phyloP scores from a whole-genome alignment of 2,113 vertebrate genomes.

The Charadrius vociferus region DNA sequence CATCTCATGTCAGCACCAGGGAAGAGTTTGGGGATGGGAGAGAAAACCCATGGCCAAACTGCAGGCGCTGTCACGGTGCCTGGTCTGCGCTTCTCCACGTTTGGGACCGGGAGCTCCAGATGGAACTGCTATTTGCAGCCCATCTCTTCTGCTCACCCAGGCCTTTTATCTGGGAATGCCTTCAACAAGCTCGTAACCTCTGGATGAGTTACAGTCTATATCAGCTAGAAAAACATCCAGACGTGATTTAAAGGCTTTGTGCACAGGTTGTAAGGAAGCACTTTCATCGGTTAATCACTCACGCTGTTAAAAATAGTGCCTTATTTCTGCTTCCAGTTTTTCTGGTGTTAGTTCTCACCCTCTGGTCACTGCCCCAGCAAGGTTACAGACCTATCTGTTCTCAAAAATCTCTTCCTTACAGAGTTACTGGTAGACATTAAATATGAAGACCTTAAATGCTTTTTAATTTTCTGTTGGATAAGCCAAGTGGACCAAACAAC shows the following conservation, averaged over 20 bases:
- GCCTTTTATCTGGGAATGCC: background rate
- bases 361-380: background rate
- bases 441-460: background rate
- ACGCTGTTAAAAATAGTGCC: background rate
- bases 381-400: background rate
- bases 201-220: background rate
- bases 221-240: background rate
- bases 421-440: background rate
- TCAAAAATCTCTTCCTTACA: background rate
- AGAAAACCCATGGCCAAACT: background rate
- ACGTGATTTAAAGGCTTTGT: rapidly evolving
- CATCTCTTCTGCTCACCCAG: background rate
- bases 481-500: background rate
- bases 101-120: background rate
- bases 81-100: background rate
- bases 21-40: background rate
- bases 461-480: background rate
- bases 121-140: background rate
- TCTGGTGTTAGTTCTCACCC: background rate
- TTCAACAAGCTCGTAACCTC: background rate
- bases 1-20: background rate
- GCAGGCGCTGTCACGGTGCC: background rate
- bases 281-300: background rate
- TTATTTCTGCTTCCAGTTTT: background rate
- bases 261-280: background rate